These are phyloP conservation scores for Apodemia zela DNA, from an alignment of 2,888 invertebrate species.

Conservation along the genomic window DNA sequence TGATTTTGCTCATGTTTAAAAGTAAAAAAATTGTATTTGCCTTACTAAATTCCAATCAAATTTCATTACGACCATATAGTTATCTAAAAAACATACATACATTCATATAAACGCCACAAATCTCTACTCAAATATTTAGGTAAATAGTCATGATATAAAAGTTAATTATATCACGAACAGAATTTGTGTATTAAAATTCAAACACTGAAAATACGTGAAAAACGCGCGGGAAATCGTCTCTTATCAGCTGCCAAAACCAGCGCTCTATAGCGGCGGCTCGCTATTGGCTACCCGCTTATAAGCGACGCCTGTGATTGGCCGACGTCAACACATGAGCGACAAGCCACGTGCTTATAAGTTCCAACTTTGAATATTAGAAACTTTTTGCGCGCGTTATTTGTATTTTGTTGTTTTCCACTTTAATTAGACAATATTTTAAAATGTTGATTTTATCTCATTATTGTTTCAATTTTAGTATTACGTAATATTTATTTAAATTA, in stretches of 20 bases:
- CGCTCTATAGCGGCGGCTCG: conserved; percentile 62
- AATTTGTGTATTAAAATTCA: neutral
- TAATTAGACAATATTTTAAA: neutral
- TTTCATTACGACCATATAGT: too few relatives aligned
- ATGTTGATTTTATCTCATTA: neutral
- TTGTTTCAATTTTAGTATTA: neutral
- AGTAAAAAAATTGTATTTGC: too few relatives aligned
- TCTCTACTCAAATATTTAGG: too few relatives aligned
- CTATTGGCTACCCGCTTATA: conserved; percentile 67
- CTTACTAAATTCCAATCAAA: too few relatives aligned
- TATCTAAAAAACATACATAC: too few relatives aligned
- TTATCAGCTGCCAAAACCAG: conserved; percentile 68
- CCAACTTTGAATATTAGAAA: conserved; percentile 52
- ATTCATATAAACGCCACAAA: too few relatives aligned
- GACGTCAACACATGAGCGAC: conserved; percentile 68
- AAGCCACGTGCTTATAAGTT: conserved; percentile 77
- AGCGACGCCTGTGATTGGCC: conserved; percentile 53
- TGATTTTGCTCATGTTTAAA: too few relatives aligned
- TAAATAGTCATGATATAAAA: too few relatives aligned
- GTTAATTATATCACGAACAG: too few relatives aligned
- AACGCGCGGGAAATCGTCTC: conserved; percentile 43
- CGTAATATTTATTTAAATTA: conserved; percentile 3
- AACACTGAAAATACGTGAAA: conserved; percentile 4
- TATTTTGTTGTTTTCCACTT: neutral
- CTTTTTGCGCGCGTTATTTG: conserved; percentile 45